Conservation (phyloP, 2,888 invertebrate genomes). For the Esperia sulphurella region DNA sequence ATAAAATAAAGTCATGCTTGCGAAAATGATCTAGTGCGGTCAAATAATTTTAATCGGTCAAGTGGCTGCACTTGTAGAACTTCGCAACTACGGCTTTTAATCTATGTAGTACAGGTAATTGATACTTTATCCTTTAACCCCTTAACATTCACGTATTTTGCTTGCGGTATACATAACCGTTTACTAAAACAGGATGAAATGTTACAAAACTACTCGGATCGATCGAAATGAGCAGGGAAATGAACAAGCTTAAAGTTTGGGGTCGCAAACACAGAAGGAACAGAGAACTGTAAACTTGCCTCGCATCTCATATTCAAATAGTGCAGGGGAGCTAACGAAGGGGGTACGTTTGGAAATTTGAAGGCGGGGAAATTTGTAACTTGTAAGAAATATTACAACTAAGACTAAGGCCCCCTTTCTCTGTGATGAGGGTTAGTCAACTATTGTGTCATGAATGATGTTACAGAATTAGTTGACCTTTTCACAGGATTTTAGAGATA, state of each 20-base stretch:
- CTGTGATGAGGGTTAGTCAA: slow-evolving; percentile 15
- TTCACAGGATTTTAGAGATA: too few relatives aligned
- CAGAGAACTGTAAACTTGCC: slow-evolving; percentile 54
- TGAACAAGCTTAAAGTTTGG: slow-evolving; percentile 65
- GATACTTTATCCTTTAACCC: slow-evolving; percentile 47
- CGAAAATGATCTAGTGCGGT: slow-evolving; percentile 9
- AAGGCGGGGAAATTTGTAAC: slow-evolving; percentile 21
- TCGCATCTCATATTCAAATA: slow-evolving; percentile 76
- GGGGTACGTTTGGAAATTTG: slow-evolving; percentile 20
- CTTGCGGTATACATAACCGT: not conserved
- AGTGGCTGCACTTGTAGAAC: slow-evolving; percentile 49
- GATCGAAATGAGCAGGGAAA: slow-evolving; percentile 49
- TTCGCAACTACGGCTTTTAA: slow-evolving; percentile 38
- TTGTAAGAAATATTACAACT: slow-evolving; percentile 52
- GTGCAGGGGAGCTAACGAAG: slow-evolving; percentile 71
- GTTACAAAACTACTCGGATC: slow-evolving; percentile 25
- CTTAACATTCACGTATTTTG: slow-evolving; percentile 14
- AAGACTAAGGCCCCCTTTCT: slow-evolving; percentile 21
- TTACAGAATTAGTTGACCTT: too few relatives aligned
- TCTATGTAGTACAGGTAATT: slow-evolving; percentile 25
- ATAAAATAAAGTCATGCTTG: not conserved
- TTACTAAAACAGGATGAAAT: not conserved
- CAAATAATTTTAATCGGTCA: slow-evolving; percentile 18
- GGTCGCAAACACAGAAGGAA: slow-evolving; percentile 54
- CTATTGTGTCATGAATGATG: slow-evolving; percentile 1